phyloP scores from a whole-genome alignment of 2,113 vertebrate species.

The Dromiciops gliroides region DNA sequence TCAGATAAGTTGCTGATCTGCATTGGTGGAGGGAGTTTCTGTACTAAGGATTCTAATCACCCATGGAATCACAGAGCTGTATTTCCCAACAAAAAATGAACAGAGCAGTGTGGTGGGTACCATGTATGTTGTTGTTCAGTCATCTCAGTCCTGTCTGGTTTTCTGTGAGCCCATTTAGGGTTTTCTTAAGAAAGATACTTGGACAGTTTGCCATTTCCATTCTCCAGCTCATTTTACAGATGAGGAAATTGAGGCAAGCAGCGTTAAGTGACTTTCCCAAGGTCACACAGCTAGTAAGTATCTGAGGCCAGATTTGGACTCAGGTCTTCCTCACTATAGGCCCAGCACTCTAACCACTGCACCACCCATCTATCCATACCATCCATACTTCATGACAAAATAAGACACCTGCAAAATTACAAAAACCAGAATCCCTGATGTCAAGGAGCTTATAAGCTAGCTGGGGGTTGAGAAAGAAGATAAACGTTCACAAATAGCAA shows the following conservation, averaged over 20 bases:
- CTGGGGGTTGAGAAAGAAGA: neutral
- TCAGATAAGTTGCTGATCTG: neutral
- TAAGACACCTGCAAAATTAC: neutral
- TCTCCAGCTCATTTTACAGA: no score
- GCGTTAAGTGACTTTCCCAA: no score
- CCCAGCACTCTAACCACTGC: no score
- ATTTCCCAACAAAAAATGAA: neutral
- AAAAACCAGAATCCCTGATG: neutral
- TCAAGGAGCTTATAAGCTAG: neutral
- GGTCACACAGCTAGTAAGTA: no score
- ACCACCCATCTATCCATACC: no score
- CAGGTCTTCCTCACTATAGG: no score
- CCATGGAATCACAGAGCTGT: no score
- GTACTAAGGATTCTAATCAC: no score
- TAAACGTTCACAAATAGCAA: neutral
- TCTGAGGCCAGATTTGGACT: no score
- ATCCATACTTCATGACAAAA: neutral
- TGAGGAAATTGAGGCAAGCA: no score
- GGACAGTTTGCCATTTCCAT: no score
- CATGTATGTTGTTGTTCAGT: neutral
- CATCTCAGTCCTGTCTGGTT: neutral
- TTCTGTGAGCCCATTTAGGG: neutral
- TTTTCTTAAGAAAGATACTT: neutral
- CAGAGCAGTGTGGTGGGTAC: neutral
- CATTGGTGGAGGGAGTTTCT: neutral